A percentile compares a stretch with the other conserved stretches of the same genome.
phyloP scores from a whole-genome alignment of 2,797 vertebrate genomes.

The Phataginus tricuspis region DNA sequence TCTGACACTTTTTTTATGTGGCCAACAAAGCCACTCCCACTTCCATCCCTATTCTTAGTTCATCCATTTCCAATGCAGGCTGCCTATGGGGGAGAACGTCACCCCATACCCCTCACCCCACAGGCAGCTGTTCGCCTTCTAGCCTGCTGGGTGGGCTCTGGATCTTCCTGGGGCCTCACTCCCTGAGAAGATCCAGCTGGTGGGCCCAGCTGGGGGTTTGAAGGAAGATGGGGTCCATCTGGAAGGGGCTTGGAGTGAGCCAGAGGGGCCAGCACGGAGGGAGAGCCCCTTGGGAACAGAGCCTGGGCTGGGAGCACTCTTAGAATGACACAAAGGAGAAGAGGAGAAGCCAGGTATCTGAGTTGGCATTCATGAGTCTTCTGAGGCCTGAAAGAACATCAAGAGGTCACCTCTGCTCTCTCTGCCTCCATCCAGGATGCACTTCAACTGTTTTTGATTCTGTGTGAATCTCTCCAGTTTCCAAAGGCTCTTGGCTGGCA shows the following conservation, averaged over 20 bases:
- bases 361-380: background rate
- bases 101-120: conserved; percentile 1
- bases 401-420: background rate
- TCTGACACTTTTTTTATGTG: background rate
- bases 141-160: conserved; percentile 76
- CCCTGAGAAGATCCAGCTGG: conserved; percentile 77
- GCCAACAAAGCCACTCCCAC: conserved; percentile 21
- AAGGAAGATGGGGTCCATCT: conserved; percentile 74
- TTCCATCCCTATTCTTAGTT: conserved; percentile 2
- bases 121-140: conserved; percentile 69
- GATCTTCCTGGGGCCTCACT: conserved; percentile 68
- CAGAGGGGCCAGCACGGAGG: conserved; percentile 47
- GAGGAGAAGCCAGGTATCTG: background rate
- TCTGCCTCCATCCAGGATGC: background rate
- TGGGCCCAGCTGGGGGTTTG: conserved; percentile 61
- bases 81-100: background rate
- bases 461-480: background rate
- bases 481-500: background rate
- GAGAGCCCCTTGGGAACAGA: conserved; percentile 52
- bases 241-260: conserved; percentile 58
- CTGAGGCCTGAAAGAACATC: background rate
- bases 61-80: conserved; percentile 53
- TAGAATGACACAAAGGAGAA: background rate
- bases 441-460: background rate
- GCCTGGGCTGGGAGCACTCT: background rate